Conservation (phyloP, 2,888 invertebrate species). For the Coelopa pilipes region DNA sequence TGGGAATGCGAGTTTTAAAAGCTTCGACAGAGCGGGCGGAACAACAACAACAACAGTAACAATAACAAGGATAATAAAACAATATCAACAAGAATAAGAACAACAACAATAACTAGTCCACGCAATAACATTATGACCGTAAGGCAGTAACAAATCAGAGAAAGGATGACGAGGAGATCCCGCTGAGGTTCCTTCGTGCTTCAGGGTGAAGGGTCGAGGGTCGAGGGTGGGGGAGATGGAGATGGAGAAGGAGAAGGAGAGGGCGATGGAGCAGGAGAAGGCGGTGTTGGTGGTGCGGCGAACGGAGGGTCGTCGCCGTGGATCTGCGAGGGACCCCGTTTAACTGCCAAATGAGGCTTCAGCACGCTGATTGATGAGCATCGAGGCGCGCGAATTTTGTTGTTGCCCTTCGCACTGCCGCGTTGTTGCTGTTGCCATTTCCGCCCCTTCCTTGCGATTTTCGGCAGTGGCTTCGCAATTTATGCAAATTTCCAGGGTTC, state of each 20-base stretch:
- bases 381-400: background rate
- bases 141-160: too few relatives aligned
- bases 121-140: too few relatives aligned
- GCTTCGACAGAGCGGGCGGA: conserved; percentile 9
- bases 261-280: background rate
- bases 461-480: too few relatives aligned
- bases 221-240: too few relatives aligned
- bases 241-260: too few relatives aligned
- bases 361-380: conserved; percentile 10
- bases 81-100: background rate
- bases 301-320: background rate
- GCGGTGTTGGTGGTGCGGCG: background rate
- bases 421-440: too few relatives aligned
- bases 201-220: too few relatives aligned
- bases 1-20: conserved; percentile 26
- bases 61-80: background rate
- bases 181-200: too few relatives aligned
- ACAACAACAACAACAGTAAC: background rate
- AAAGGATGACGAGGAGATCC: too few relatives aligned
- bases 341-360: conserved; percentile 16
- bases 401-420: too few relatives aligned
- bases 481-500: too few relatives aligned
- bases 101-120: background rate
- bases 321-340: background rate
- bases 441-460: too few relatives aligned